Percentiles rank a stretch among this genome's conserved stretches.
phyloP scores from a whole-genome alignment of 1,140 invertebrate species.

The Patella vulgata region DNA sequence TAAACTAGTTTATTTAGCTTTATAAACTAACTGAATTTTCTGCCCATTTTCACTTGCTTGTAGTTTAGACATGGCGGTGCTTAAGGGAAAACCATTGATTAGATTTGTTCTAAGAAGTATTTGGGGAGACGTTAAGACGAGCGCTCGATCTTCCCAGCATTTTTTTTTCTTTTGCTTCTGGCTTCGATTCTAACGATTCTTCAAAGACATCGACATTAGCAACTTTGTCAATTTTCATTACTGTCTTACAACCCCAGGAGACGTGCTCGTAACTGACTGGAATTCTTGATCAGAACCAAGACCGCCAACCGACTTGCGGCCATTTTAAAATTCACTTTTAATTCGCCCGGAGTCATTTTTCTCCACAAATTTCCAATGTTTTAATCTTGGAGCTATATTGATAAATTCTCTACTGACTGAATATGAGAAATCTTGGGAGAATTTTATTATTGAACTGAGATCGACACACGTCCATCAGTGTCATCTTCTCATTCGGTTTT shows the following conservation, averaged over 20 bases:
- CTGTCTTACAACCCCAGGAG: conserved; percentile 21
- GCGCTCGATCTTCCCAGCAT: too few species aligned
- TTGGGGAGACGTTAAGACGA: conserved; percentile 18
- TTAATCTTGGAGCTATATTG: conserved; percentile 2
- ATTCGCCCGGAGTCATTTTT: conserved; percentile 21
- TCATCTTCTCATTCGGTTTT: conserved; percentile 1
- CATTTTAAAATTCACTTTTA: conserved; percentile 14
- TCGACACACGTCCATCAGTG: background rate
- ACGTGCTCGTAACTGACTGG: conserved; percentile 15
- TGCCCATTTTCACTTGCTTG: too few species aligned
- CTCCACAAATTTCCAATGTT: conserved; percentile 32
- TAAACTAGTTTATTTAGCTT: too few species aligned
- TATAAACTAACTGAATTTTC: too few species aligned
- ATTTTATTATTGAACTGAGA: too few species aligned
- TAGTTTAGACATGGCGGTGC: conserved; percentile 25
- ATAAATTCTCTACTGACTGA: too few species aligned
- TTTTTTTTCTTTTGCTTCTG: background rate
- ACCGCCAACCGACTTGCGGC: conserved; percentile 5
- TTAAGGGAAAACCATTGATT: conserved; percentile 17
- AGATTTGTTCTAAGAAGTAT: conserved; percentile 25
- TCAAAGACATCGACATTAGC: conserved; percentile 56
- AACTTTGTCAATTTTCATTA: conserved; percentile 56
- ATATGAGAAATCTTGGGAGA: too few species aligned
- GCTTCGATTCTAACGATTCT: conserved; percentile 23
- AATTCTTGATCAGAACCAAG: conserved; percentile 11